A percentile compares a stretch with the other conserved stretches of the same genome.
Evolutionary conservation across 2,888 invertebrate species (phyloP).

Genomic region (Abscondita cerata): DNA sequence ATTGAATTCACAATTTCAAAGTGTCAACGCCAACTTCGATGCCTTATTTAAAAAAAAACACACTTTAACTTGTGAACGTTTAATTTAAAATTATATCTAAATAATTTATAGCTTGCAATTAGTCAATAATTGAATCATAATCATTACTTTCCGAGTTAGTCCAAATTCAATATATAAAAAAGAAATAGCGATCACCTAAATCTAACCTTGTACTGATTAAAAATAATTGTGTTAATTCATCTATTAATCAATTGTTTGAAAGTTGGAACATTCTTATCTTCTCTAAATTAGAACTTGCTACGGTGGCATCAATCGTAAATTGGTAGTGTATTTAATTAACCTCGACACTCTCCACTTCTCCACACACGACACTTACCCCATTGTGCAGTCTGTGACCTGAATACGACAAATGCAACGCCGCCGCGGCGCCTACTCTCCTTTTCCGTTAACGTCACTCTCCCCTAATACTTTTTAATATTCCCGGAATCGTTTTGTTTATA

Average conservation of each 20-base stretch:
- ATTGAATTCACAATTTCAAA: too few species aligned
- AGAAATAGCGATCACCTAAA: background rate
- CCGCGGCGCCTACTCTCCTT: slow-evolving; percentile 38
- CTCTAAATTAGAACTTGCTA: too few species aligned
- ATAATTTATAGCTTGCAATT: too few species aligned
- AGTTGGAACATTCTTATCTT: too few species aligned
- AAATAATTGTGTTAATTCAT: background rate
- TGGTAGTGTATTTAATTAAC: slow-evolving; percentile 11
- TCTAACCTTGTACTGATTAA: slow-evolving; percentile 2
- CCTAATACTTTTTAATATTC: slow-evolving; percentile 10
- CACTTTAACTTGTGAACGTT: too few species aligned
- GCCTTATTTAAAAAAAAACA: too few species aligned
- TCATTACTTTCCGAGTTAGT: too few species aligned
- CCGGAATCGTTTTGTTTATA: background rate
- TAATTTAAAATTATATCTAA: too few species aligned
- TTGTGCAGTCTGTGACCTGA: slow-evolving; percentile 41
- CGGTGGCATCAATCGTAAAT: background rate
- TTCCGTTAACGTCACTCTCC: slow-evolving; percentile 22
- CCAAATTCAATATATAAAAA: too few species aligned
- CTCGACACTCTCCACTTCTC: slow-evolving; percentile 14
- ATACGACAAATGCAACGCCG: slow-evolving; percentile 38
- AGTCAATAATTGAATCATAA: too few species aligned
- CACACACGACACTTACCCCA: slow-evolving; percentile 25
- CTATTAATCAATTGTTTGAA: too few species aligned
- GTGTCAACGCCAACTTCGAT: too few species aligned